Evolutionary conservation across 2,888 invertebrate genomes (phyloP).

Genomic region (Tuta absoluta): DNA sequence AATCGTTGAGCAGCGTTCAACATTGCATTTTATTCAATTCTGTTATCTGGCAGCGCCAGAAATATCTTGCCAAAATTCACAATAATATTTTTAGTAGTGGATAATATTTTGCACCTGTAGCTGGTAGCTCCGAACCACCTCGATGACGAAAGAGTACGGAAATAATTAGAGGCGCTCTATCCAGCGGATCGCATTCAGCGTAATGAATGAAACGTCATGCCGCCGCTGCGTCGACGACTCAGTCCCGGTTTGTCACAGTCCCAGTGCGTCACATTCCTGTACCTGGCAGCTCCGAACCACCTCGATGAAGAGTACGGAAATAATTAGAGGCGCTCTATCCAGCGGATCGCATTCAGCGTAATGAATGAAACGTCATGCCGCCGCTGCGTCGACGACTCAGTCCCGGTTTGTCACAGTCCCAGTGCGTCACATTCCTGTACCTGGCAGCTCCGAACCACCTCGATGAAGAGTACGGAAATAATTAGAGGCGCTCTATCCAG

Average conservation of each 20-base stretch:
- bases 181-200: constrained; percentile 73
- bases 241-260: no score
- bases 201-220: constrained; percentile 74
- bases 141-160: constrained; percentile 66
- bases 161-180: constrained; percentile 75
- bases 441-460: constrained; percentile 33
- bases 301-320: constrained; percentile 69
- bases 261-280: not conserved
- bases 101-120: not conserved
- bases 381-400: constrained; percentile 40
- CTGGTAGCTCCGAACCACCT: constrained; percentile 33
- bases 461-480: constrained; percentile 72
- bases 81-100: no score
- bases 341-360: constrained; percentile 74
- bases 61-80: no score
- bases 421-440: not conserved
- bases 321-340: constrained; percentile 75
- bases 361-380: constrained; percentile 71
- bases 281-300: constrained; percentile 22
- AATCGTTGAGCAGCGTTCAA: no score
- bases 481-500: constrained; percentile 73
- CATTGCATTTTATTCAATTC: no score
- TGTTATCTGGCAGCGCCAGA: no score
- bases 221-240: constrained; percentile 42
- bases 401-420: not conserved